phyloP scores from a whole-genome alignment of 1,140 invertebrate genomes.

The Sarcophaga bullata region DNA sequence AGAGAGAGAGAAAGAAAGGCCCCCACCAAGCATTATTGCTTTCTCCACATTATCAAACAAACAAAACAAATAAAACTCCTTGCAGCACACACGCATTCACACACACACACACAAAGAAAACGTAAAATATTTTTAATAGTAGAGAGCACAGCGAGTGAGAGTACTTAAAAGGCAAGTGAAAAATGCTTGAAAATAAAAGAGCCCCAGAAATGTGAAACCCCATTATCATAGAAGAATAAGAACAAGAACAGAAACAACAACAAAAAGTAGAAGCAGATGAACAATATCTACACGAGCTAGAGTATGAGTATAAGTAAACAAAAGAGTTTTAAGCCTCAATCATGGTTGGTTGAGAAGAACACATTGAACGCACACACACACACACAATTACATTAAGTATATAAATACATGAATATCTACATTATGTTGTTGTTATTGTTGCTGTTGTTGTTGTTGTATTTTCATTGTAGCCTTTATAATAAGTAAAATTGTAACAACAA shows the following conservation, averaged over 20 bases:
- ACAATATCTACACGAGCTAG: background rate
- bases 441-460: background rate
- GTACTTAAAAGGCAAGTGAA: constrained; percentile 35
- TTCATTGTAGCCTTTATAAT: background rate
- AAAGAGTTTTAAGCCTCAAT: constrained; percentile 18
- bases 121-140: background rate
- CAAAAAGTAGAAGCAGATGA: background rate
- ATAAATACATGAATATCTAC: background rate
- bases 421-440: background rate
- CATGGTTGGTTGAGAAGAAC: constrained; percentile 15
- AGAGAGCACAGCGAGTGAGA: background rate
- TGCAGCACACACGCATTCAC: background rate
- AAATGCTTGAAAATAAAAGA: constrained; percentile 33
- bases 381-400: constrained; percentile 9
- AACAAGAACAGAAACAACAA: constrained; percentile 18
- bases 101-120: too few relatives aligned
- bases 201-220: constrained; percentile 22
- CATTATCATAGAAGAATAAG: too few relatives aligned
- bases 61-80: constrained; percentile 5
- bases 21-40: background rate
- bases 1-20: background rate
- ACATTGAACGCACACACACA: background rate
- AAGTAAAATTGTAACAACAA: background rate
- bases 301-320: background rate
- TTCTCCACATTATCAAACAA: background rate